These are phyloP conservation scores for Sialia sialis DNA, from an alignment of 2,113 vertebrate genomes.

Conservation along the genomic window DNA sequence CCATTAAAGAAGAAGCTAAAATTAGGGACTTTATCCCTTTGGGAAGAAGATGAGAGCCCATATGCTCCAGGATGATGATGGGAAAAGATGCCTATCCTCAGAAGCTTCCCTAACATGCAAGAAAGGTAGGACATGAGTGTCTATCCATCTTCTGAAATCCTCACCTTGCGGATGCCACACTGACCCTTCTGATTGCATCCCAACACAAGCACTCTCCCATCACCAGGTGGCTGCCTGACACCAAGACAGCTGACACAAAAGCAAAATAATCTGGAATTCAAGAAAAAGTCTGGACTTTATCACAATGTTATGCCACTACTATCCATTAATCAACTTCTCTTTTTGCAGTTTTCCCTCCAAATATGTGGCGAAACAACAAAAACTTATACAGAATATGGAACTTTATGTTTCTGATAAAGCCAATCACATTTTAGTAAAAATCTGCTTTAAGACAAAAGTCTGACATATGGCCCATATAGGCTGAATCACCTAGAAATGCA, in stretches of 20 bases:
- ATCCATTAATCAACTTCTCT: neutral
- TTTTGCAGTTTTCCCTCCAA: neutral
- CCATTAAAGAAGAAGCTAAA: neutral
- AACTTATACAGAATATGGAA: neutral
- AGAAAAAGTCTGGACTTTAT: neutral
- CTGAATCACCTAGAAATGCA: neutral
- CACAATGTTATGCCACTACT: neutral
- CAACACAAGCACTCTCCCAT: neutral
- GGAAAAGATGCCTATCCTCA: neutral
- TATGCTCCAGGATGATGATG: fast-evolving
- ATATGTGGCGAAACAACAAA: neutral
- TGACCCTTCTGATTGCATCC: neutral
- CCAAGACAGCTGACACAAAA: neutral
- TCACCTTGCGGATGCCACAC: neutral
- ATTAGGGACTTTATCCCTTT: neutral
- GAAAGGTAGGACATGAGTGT: neutral
- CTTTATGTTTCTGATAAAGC: neutral
- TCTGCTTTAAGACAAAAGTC: neutral
- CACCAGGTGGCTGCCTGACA: neutral
- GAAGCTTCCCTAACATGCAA: neutral
- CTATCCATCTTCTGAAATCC: neutral
- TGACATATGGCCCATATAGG: neutral
- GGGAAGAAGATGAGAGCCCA: neutral
- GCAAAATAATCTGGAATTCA: neutral
- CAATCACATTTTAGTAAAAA: neutral